A percentile compares a stretch with the other conserved stretches of the same genome.
Conservation (phyloP, 2,888 invertebrate genomes). For the Hirtodrosophila cameraria region DNA sequence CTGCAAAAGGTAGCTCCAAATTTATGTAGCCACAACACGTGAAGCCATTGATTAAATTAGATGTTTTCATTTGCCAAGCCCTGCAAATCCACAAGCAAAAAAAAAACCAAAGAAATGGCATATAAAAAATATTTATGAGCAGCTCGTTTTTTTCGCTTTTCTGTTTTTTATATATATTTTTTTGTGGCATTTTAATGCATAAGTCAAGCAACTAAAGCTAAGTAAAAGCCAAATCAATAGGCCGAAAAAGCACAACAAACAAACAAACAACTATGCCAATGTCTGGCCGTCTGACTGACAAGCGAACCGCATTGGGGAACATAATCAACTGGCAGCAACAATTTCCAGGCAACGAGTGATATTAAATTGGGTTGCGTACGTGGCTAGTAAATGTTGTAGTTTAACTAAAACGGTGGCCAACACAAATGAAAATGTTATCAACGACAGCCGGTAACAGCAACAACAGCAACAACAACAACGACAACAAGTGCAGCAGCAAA, state of each 20-base stretch:
- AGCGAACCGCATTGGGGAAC: constrained; percentile 54
- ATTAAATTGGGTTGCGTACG: constrained; percentile 70
- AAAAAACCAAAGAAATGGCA: constrained; percentile 53
- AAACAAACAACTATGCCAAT: constrained; percentile 34
- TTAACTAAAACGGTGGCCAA: constrained; percentile 16
- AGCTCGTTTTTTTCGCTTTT: constrained; percentile 25
- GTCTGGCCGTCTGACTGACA: constrained; percentile 53
- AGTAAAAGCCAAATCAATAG: constrained; percentile 50
- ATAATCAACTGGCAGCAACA: constrained; percentile 67
- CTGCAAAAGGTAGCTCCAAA: constrained; percentile 27
- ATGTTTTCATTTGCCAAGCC: constrained; percentile 67
- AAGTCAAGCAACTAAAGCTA: constrained; percentile 28
- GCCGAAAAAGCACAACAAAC: constrained; percentile 45
- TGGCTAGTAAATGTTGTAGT: constrained; percentile 42
- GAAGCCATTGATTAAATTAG: constrained; percentile 78
- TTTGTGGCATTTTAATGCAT: constrained; percentile 52
- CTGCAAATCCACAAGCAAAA: constrained; percentile 36
- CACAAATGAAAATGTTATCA: constrained; percentile 69
- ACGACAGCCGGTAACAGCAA: constrained; percentile 31
- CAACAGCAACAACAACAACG: not conserved
- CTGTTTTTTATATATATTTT: constrained; percentile 4
- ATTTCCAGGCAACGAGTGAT: constrained; percentile 48
- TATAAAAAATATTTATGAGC: constrained; percentile 74
- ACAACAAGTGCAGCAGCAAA: not conserved
- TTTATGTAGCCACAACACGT: constrained; percentile 75